Evolutionary conservation across 2,113 vertebrate species (phyloP), one percentile per base, ranked within the genome.

Genomic region (Psittacula cyanocephala): DNA sequence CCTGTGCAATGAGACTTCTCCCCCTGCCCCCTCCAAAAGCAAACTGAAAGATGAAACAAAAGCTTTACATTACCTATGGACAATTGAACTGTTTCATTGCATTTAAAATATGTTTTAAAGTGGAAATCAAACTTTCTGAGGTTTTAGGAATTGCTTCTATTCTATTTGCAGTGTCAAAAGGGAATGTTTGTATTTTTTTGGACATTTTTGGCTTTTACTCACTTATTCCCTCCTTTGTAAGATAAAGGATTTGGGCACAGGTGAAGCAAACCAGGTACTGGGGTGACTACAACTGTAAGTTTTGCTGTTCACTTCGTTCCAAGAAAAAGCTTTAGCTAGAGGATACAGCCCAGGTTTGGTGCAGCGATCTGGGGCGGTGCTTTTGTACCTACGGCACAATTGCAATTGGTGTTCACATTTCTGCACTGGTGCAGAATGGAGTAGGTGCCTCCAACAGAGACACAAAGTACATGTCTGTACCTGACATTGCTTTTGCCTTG

Each of bases 391-490:
- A 1, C 55, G 27, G 24, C 50, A 72, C 64, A 88, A 60, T 12
- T n/a, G 15, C 10, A 49, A 3, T 53, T 3, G 2, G 19, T 5
- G 5, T 83, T 95, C 49, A 10, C 11, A 5, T 72, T 86, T 67
- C 64, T 62, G 24, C 50, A 35, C 24, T 35, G 18, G 27, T 52
- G 6, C 4, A 29, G 49, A 82, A 39, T 23, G n/a, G 44, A 72
- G 27, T 8, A 28, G 10, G 9, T 72, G 41, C 28, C 17, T 44
- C 35, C 27, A 88, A 20, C 11, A 35, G 68, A 65, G 33, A 15
- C 15, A 16, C 0, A 24, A 47, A 64, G 10, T 59, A 41, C 6
- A 2, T 16, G 6, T 0, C 24, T 31, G 18, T 28, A 10, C 10
- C 70, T 63, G 12, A 27, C 3, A 1, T 9, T 13, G 39, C 35